These are phyloP conservation scores for Zele albiditarsus DNA, from an alignment of 2,888 invertebrate genomes.

Conservation along the genomic window DNA sequence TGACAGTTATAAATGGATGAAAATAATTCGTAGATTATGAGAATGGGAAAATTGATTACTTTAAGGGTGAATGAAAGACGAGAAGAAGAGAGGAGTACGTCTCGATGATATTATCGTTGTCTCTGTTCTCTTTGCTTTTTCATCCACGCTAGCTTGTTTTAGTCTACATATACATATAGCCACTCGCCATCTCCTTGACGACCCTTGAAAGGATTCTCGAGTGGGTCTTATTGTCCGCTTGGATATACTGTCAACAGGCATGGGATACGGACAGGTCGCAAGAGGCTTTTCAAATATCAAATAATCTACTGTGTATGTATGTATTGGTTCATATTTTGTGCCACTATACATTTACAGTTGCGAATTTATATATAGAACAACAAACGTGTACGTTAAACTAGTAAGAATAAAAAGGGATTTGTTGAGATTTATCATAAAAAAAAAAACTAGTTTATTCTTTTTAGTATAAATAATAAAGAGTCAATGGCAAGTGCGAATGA, in stretches of 20 bases:
- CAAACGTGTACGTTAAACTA: too few relatives aligned
- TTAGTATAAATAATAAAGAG: too few relatives aligned
- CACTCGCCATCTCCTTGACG: background rate
- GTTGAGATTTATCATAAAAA: too few relatives aligned
- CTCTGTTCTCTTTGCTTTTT: background rate
- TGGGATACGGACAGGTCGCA: background rate
- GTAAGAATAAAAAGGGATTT: too few relatives aligned
- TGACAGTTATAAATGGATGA: background rate
- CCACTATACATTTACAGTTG: too few relatives aligned
- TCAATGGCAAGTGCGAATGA: too few relatives aligned
- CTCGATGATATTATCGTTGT: background rate
- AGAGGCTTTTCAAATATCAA: background rate
- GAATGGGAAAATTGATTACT: background rate
- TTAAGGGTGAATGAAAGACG: background rate
- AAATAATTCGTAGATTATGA: background rate
- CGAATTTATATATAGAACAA: too few relatives aligned
- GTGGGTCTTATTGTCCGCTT: background rate
- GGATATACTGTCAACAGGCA: background rate
- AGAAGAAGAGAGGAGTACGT: background rate
- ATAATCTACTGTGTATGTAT: slow-evolving; percentile 19
- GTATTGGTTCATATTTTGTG: background rate
- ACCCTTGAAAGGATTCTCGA: background rate
- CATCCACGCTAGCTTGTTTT: background rate
- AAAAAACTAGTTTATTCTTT: too few relatives aligned
- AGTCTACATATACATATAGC: background rate